Base-by-base conservation (phyloP, 53 echinoderm and acorn worm genomes). In the Crossaster papposus region DNA sequence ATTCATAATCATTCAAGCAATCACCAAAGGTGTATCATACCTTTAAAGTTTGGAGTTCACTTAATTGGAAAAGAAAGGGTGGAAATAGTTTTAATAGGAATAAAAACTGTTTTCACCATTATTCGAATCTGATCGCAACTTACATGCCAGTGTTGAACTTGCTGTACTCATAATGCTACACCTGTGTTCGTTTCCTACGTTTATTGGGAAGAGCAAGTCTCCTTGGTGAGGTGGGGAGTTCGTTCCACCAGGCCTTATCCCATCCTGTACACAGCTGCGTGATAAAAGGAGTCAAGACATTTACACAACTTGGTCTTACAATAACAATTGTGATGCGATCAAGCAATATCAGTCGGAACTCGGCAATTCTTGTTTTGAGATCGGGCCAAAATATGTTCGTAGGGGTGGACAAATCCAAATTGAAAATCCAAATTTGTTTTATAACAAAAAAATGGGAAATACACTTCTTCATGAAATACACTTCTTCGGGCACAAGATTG, bases 151-250 rank as follows among this genome's bases (percentile, higher is more conserved):
- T 4, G 94, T 91, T 26, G 88, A 87, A 64, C 94, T 92, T 62
- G 94, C 94, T 36, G 90, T 90, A 65, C 92, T 94, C 92, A 94
- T 92, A 15, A 91, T 90, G 77, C 94, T 94, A 31, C 83, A 90
- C 15, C 94, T 83, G 64, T 94, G 94, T 79, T 94, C 94, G 50
- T 65, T 64, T 7, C 58, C 70, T 70, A 89, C 0, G 22, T 75
- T 89, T 7, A 82, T 81, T 38, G 89, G 90, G 29, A 90, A 75
- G 37, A 92, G 90, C 3, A 87, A 78, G 51, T 92, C 94, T 18
- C 84, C 91, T 17, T 79, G 70, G 24, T 63, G 34, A 26, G 91
- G 91, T 37, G 91, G 87, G 28, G 87, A 87, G 87, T 55, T 87
- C 1, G 87, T 58, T 8, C 87, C 87, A 3, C 58, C 87, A 4